Evolutionary conservation across 2,113 vertebrate genomes (phyloP).

Genomic region (Sander lucioperca): DNA sequence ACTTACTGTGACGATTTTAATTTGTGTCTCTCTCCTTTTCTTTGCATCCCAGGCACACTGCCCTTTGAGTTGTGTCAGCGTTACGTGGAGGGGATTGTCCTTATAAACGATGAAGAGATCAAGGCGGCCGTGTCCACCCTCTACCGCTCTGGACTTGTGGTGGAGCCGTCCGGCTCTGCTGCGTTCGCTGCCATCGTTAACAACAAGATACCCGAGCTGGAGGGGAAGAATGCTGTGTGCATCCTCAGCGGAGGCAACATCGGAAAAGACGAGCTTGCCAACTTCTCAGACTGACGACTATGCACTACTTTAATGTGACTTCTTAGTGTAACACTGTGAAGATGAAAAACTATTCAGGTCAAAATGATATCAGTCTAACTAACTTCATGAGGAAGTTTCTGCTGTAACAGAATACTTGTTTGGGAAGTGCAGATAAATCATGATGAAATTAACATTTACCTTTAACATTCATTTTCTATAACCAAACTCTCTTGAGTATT

Average conservation of each 20-base stretch:
- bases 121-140: constrained; percentile 77
- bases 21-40: background rate
- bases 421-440: background rate
- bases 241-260: constrained; percentile 85
- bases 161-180: constrained; percentile 83
- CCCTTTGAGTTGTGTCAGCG: constrained; percentile 80
- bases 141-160: constrained; percentile 80
- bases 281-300: constrained; percentile 72
- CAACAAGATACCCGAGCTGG: constrained; percentile 76
- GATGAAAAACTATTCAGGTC: background rate
- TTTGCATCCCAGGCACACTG: constrained; percentile 70
- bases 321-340: background rate
- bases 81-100: constrained; percentile 80
- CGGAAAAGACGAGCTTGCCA: constrained; percentile 79
- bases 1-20: background rate
- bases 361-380: background rate
- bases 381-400: background rate
- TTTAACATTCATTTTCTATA: background rate
- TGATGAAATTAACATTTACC: background rate
- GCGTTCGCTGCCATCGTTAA: constrained; percentile 81
- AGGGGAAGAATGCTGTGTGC: constrained; percentile 77
- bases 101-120: constrained; percentile 84
- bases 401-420: background rate
- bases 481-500: background rate
- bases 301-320: background rate